phyloP scores from a whole-genome alignment of 2,888 invertebrate species.

The Eilema depressum region DNA sequence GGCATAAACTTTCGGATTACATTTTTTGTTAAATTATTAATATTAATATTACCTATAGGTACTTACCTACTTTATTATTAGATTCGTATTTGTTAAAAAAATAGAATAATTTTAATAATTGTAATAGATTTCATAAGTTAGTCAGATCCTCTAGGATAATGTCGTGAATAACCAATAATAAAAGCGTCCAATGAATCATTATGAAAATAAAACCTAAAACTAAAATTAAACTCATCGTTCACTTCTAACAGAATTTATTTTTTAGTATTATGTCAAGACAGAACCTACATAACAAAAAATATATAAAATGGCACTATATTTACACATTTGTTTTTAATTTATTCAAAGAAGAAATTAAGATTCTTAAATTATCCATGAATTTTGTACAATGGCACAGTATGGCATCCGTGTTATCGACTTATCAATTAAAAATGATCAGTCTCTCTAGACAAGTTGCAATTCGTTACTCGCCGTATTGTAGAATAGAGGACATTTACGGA shows the following conservation, averaged over 20 bases:
- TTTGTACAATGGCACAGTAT: not conserved
- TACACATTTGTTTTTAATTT: too few relatives aligned
- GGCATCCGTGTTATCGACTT: not conserved
- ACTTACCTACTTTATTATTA: not conserved
- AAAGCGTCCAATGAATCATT: too few relatives aligned
- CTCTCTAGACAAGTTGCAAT: too few relatives aligned
- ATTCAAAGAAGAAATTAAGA: too few relatives aligned
- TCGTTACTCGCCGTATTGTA: too few relatives aligned
- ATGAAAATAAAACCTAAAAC: not conserved
- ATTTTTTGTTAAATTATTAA: not conserved
- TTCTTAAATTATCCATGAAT: too few relatives aligned
- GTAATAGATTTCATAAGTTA: not conserved
- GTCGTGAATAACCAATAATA: too few relatives aligned
- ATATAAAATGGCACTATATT: not conserved
- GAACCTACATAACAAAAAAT: not conserved
- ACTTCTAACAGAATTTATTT: not conserved
- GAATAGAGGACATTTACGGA: too few relatives aligned
- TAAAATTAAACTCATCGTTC: not conserved
- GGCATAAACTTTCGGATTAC: slow-evolving; percentile 24
- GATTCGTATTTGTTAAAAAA: not conserved
- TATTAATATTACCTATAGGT: not conserved
- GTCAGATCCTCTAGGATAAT: too few relatives aligned
- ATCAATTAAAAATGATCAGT: not conserved
- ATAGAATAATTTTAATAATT: not conserved
- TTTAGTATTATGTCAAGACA: not conserved